Base-by-base conservation (phyloP, 1,140 invertebrate species). In the Platorchestia sp. region DNA sequence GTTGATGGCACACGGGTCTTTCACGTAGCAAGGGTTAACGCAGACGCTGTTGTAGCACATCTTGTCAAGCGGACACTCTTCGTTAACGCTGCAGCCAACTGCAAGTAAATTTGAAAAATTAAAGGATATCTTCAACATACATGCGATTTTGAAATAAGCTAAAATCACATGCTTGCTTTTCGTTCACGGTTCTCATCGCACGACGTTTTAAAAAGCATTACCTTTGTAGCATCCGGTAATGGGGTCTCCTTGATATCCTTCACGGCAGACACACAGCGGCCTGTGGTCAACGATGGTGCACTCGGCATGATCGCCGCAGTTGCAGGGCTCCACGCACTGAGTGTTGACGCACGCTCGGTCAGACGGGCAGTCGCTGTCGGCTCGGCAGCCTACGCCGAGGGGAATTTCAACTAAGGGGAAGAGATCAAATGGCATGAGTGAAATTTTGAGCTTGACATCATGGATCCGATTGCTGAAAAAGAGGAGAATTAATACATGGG, bases 21-120 rank as follows among this genome's bases (percentile, higher is more conserved):
- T 98, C 86, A 98, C 97, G 40, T 96, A 95, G 97, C 99, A 99
- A 19, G 98, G 98, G 97, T 98, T 98, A 22, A 99, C 97, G 97
- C 99, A 99, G 96, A 98, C 98, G 43, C 98, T 98, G 96, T 98
- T 99, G 45, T 98, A 97, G 96, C 99, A 99, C 95, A 98, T 98
- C 97, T 98, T 96, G 75, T 96, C 98, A 51, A 98, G 98, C 95
- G 98, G 98, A 96, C 99, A 99, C 97, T 99, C 98, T 0, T 98
- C 98, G 97, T 99, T 98, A 1, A 97, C 97, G 95, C 98, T 97
- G 97, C 98, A 99, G 91, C 98, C 98, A 86, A 99, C 96, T 96
- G 95, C 19, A 95, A 95, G n/a, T 44, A 51, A 95, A 96, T 41
- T 89, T 89, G 5, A 89, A 89, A 42, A 41, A 44, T 89, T 86